Evolutionary conservation across 2,888 invertebrate genomes (phyloP).

Genomic region (Hirtodrosophila alboralis): DNA sequence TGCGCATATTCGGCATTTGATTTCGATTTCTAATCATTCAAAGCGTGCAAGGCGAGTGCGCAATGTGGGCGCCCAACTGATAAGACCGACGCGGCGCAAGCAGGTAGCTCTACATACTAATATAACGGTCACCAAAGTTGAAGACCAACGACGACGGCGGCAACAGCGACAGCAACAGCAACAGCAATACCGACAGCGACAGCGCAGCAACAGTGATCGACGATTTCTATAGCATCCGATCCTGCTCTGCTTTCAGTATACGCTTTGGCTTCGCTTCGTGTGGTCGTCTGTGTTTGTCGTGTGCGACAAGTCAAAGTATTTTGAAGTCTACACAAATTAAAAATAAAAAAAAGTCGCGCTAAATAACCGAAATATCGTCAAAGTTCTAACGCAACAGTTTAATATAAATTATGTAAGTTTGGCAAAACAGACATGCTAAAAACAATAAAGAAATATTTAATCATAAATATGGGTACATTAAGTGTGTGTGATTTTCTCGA

Average conservation of each 20-base stretch:
- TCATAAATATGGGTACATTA: neutral
- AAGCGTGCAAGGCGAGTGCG: slow-evolving; percentile 24
- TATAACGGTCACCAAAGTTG: slow-evolving; percentile 4
- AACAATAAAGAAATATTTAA: slow-evolving; percentile 4
- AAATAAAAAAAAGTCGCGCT: slow-evolving; percentile 20
- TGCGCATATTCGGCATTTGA: slow-evolving; percentile 15
- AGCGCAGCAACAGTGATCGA: slow-evolving; percentile 30
- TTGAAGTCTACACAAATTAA: slow-evolving; percentile 11
- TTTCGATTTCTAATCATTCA: slow-evolving; percentile 37
- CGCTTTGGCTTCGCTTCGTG: slow-evolving; percentile 71
- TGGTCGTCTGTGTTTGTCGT: slow-evolving; percentile 64
- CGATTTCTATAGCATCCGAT: slow-evolving; percentile 64
- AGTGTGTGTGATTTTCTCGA: slow-evolving; percentile 24
- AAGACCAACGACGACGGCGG: slow-evolving; percentile 29
- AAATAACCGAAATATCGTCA: slow-evolving; percentile 21
- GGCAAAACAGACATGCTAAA: neutral
- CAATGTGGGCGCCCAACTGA: slow-evolving; percentile 34
- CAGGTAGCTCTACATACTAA: slow-evolving; percentile 30
- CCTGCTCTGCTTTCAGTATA: slow-evolving; percentile 67
- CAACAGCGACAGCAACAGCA: slow-evolving; percentile 2
- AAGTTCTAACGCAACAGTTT: slow-evolving; percentile 1
- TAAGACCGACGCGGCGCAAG: slow-evolving; percentile 19
- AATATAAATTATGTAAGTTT: slow-evolving; percentile 60
- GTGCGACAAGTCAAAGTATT: slow-evolving; percentile 28
- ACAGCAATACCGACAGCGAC: slow-evolving; percentile 8